A percentile compares a stretch with the other conserved stretches of the same genome.
phyloP scores from a whole-genome alignment of 2,113 vertebrate genomes.

The mouse (Mus musculus) region GRCm39 chr2:174406001-174406500 shows the following conservation, averaged over 20 bases:
- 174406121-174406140: not conserved
- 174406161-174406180: not conserved
- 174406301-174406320: not conserved
- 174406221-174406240: not conserved
- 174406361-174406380: not conserved
- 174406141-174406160: not conserved
- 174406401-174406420: not conserved
- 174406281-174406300: not conserved
- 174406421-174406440: not conserved
- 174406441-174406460: not conserved
- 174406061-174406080: too few species aligned
- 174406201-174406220: fast-evolving
- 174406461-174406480: slow-evolving; percentile 44
- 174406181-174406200: not conserved
- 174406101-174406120: not conserved
- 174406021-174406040: not conserved
- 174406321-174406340: not conserved
- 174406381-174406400: not conserved
- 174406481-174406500: slow-evolving; percentile 54
- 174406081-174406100: not conserved
- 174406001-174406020: not conserved
- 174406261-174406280: not conserved
- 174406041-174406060: not conserved
- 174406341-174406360: not conserved
- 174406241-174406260: not conserved